A percentile compares a stretch with the other conserved stretches of the same genome.
Conservation (phyloP, 2,888 invertebrate genomes). For the Zygaena filipendulae region DNA sequence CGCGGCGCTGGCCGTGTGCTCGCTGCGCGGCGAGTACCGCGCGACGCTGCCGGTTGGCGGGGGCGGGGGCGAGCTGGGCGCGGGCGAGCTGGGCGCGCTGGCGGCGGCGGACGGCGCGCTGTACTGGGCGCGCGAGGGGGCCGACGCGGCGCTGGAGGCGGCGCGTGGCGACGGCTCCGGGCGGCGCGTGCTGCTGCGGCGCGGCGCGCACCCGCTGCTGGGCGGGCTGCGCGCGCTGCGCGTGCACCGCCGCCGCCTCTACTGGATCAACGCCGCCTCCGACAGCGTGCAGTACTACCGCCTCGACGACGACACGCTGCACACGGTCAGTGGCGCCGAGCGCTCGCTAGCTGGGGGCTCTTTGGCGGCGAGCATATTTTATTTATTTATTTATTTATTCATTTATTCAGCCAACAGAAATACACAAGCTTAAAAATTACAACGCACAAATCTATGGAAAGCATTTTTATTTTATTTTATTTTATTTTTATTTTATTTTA, state of each 20-base stretch:
- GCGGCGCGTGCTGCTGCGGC: conserved; percentile 32
- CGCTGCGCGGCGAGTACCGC: conserved; percentile 77
- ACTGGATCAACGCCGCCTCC: conserved; percentile 68
- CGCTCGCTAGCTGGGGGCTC: conserved; percentile 34
- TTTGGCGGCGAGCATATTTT: conserved; percentile 64
- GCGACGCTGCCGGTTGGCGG: conserved; percentile 36
- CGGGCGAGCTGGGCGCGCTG: conserved; percentile 72
- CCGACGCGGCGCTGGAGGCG: conserved; percentile 61
- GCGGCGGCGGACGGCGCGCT: conserved; percentile 38
- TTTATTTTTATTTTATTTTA: no score
- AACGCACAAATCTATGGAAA: no score
- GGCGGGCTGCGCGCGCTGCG: conserved; percentile 68
- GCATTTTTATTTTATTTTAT: no score
- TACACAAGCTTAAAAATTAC: no score
- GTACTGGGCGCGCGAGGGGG: conserved; percentile 65
- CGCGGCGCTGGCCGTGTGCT: conserved; percentile 74
- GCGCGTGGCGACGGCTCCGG: conserved; percentile 75
- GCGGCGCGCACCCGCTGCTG: conserved; percentile 27
- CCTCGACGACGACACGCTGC: conserved; percentile 38
- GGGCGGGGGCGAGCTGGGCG: conserved; percentile 47
- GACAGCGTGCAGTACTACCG: conserved; percentile 71
- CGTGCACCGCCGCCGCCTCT: conserved; percentile 68
- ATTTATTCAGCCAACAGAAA: no score
- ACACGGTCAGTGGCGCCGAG: conserved; percentile 4
- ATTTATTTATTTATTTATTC: no score